These are phyloP conservation scores for Coracopsis vasa DNA, from an alignment of 2,113 vertebrate species.

Conservation along the genomic window DNA sequence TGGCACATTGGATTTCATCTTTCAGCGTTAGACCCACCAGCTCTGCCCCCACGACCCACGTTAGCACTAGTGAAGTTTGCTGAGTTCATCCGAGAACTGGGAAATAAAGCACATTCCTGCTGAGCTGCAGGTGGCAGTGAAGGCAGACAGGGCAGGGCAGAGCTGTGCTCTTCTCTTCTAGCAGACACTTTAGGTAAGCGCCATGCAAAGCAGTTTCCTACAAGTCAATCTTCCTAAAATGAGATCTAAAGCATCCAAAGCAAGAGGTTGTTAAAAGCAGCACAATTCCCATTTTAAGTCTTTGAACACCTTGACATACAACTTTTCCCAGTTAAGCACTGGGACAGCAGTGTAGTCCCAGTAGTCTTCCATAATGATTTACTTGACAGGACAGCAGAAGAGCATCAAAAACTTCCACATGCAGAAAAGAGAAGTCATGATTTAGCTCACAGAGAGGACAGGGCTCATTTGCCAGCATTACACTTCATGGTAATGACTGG, in stretches of 20 bases:
- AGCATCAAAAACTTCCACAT: background rate
- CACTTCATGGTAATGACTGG: background rate
- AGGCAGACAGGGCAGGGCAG: background rate
- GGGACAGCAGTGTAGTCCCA: background rate
- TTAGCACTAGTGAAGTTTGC: slow-evolving; percentile 28
- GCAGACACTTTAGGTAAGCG: background rate
- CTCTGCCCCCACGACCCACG: background rate
- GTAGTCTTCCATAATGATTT: background rate
- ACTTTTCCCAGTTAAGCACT: background rate
- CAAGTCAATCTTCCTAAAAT: background rate
- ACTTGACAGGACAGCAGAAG: background rate
- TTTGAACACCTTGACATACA: background rate
- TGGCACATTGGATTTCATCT: accelerated
- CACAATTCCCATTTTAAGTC: background rate
- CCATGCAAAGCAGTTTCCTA: slow-evolving; percentile 38
- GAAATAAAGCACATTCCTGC: background rate
- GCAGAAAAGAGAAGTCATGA: background rate
- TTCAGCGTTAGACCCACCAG: background rate
- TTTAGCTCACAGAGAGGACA: background rate
- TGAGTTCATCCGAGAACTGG: background rate
- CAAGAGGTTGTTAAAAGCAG: background rate
- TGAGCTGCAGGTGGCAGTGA: background rate
- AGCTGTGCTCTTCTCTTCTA: background rate
- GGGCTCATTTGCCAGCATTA: background rate
- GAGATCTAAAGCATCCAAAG: slow-evolving; percentile 3